Evolutionary conservation across 2,113 vertebrate genomes (phyloP).

Genomic region (Miniopterus natalensis): DNA sequence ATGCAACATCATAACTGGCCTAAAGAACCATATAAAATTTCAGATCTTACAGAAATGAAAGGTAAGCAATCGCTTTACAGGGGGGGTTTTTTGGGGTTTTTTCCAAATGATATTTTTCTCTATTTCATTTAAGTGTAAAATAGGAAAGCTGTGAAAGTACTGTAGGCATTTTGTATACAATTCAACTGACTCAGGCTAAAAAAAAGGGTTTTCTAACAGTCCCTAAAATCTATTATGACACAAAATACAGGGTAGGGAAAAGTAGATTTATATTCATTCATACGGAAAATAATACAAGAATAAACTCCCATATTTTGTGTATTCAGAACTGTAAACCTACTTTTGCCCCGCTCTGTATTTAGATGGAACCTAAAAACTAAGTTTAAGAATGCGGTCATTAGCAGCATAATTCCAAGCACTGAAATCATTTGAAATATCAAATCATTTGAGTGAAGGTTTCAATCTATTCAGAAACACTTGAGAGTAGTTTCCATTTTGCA

Average conservation of each 20-base stretch:
- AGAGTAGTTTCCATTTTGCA: not conserved
- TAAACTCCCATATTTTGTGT: not conserved
- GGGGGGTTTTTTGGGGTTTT: too few species aligned
- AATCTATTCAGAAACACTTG: not conserved
- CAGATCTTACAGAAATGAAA: conserved; percentile 38
- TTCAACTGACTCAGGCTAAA: not conserved
- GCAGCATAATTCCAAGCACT: not conserved
- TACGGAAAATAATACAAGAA: not conserved
- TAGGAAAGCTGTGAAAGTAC: not conserved
- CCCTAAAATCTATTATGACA: not conserved
- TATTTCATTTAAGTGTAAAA: not conserved
- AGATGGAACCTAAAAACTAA: not conserved
- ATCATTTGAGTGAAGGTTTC: not conserved
- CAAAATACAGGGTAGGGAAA: not conserved
- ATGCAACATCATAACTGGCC: not conserved
- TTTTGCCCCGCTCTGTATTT: not conserved
- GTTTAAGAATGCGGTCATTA: conserved; percentile 1
- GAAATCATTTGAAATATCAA: not conserved
- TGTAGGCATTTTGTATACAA: not conserved
- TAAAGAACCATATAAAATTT: not conserved
- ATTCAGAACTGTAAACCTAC: not conserved
- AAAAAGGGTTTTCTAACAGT: not conserved
- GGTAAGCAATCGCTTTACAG: not conserved
- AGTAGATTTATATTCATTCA: not conserved
- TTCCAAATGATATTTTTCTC: not conserved